A percentile compares a stretch with the other conserved stretches of the same genome.
Evolutionary conservation across 2,113 vertebrate genomes (phyloP).

Genomic region (Triplophysa rosa): DNA sequence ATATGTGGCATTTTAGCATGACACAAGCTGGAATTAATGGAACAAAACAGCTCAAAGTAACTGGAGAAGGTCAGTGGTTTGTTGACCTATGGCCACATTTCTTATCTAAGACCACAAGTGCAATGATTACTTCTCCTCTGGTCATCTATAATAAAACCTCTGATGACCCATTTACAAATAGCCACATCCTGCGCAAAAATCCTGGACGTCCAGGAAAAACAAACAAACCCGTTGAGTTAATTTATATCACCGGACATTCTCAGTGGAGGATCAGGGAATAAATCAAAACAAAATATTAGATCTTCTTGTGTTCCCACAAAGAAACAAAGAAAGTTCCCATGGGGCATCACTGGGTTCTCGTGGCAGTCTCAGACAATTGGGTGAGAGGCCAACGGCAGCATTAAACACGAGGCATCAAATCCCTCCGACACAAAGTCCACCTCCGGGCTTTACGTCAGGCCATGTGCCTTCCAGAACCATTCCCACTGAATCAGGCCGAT

Average conservation of each 20-base stretch:
- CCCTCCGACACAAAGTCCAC: slow-evolving; percentile 24
- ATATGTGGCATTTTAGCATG: neutral
- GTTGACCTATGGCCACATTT: slow-evolving; percentile 20
- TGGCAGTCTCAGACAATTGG: slow-evolving; percentile 23
- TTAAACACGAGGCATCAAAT: slow-evolving; percentile 6
- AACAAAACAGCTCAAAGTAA: slow-evolving; percentile 11
- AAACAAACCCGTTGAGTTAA: neutral
- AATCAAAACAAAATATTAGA: neutral
- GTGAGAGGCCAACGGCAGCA: neutral
- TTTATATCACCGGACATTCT: neutral
- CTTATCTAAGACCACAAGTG: slow-evolving; percentile 23
- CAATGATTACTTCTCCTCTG: neutral
- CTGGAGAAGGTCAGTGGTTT: slow-evolving; percentile 25
- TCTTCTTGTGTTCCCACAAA: slow-evolving; percentile 18
- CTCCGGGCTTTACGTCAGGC: neutral
- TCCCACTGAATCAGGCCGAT: neutral
- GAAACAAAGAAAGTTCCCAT: slow-evolving; percentile 13
- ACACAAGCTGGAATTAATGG: neutral
- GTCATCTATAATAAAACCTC: neutral
- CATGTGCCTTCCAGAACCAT: neutral
- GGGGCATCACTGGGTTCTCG: slow-evolving; percentile 35
- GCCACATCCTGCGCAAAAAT: slow-evolving; percentile 18
- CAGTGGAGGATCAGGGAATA: neutral
- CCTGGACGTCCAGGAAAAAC: neutral
- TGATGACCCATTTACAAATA: slow-evolving; percentile 10